Evolutionary conservation across 2,888 invertebrate genomes (phyloP).

Genomic region (Cecidostiba fungosa): DNA sequence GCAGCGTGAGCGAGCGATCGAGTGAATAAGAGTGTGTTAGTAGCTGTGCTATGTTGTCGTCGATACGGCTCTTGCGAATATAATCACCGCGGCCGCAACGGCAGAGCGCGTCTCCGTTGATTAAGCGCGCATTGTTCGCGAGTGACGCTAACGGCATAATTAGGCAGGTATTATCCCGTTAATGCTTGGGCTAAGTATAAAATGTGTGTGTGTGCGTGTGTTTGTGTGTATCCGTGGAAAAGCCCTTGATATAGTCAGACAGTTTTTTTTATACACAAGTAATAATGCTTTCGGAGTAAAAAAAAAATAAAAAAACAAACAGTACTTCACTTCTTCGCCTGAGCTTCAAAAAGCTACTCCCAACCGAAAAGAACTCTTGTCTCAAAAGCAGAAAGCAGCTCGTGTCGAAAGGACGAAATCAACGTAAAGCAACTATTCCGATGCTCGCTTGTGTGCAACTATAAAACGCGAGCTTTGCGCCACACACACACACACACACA

Average conservation of each 20-base stretch:
- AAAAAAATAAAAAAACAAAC: too few species aligned
- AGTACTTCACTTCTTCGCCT: too few species aligned
- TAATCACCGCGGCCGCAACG: not conserved
- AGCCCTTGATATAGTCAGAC: not conserved
- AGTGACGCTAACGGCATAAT: conserved; percentile 7
- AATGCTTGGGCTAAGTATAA: not conserved
- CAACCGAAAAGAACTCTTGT: too few species aligned
- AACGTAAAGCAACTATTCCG: conserved; percentile 55
- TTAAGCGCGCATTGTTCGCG: conserved; percentile 1
- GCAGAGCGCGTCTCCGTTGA: not conserved
- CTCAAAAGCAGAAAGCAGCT: too few species aligned
- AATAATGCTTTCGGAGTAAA: too few species aligned
- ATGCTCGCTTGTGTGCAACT: conserved; percentile 32
- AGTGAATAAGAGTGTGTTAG: conserved; percentile 18
- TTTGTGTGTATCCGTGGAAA: not conserved
- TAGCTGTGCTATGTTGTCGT: not conserved
- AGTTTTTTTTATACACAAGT: not conserved
- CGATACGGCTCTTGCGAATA: not conserved
- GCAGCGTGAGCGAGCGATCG: not conserved
- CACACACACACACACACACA: not conserved
- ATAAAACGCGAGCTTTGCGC: conserved; percentile 43
- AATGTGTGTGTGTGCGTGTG: not conserved
- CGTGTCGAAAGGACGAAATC: conserved; percentile 22
- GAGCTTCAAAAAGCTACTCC: too few species aligned
- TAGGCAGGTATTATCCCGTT: not conserved